Evolutionary conservation across 2,888 invertebrate species (phyloP), one percentile per base, ranked within the genome.

Genomic region (Amblyteles armatorius): DNA sequence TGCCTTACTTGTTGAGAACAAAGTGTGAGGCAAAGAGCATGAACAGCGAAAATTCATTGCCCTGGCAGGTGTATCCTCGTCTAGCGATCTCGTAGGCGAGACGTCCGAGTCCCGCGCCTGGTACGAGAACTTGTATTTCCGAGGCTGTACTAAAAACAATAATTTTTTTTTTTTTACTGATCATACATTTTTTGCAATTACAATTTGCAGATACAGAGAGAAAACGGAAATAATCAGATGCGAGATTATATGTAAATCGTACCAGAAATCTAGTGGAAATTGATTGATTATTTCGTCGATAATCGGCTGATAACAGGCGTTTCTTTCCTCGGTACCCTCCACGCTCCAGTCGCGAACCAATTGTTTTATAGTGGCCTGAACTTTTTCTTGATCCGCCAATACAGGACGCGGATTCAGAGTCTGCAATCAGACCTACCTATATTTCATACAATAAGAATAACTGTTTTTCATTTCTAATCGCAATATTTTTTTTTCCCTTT

Each of bases 11-110:
- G 94, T 99, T 99, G 65, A 99, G 95, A 81, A 99, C 97, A 94
- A 99, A 99, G 94, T 99, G 98, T 65, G 99, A 99, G 0, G 98
- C 98, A 89, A 99, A 97, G 71, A 99, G 95, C 99, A 99, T 99
- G 94, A 98, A 99, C 55, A 99, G 95, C 40, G 98, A 99, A 95
- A 99, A 99, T 94, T 99, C 99, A 93, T 99, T 99, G 87, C 99
- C 99, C 94, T 99, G 98, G 90, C 99, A 99, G 11, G 96, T 95
- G 94, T 97, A 99, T 0, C 99, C 99, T 22, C 96, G 95, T 80
- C 96, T 96, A 0, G 99, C 99, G 44, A 99, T 96, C 95, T 99
- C 99, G 95, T 97, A 99, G 0, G 99, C 98, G 1, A 99, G 95
- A 82, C 99, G 95, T 0, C 99, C 99, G 5, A 99, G 95, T 0